These are phyloP conservation scores for Scleropages formosus DNA, from an alignment of 2,797 vertebrate species.

Conservation along the genomic window DNA sequence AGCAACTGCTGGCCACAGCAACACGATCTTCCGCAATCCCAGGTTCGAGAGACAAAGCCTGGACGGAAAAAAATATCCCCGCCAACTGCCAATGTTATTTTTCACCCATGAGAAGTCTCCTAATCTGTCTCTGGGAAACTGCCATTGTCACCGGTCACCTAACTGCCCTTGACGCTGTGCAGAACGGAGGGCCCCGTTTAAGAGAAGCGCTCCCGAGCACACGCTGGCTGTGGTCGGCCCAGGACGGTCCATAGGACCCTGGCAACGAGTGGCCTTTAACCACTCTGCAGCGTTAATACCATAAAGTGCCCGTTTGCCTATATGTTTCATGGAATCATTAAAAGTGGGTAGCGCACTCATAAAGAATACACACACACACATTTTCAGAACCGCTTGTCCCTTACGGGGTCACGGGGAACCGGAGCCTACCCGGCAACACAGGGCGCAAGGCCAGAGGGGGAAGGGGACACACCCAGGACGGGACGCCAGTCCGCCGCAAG, in stretches of 20 bases:
- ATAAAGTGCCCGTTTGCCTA: neutral
- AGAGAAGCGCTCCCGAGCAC: neutral
- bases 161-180: neutral
- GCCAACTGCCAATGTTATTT: conserved; percentile 16
- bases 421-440: no score
- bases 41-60: neutral
- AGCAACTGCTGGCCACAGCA: neutral
- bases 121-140: conserved; percentile 17
- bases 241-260: neutral
- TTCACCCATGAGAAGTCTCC: conserved; percentile 9
- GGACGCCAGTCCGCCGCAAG: no score
- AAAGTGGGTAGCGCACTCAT: no score
- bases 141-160: neutral
- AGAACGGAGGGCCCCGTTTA: neutral
- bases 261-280: neutral
- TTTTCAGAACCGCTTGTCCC: no score
- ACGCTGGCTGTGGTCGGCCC: neutral
- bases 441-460: no score
- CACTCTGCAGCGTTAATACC: neutral
- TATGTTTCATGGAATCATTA: no score
- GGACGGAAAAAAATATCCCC: neutral
- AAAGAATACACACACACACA: no score
- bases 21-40: neutral
- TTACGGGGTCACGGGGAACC: no score
- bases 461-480: no score